Conservation (phyloP, 53 echinoderm and acorn worm genomes). For the Hippasteria phrygiana region DNA sequence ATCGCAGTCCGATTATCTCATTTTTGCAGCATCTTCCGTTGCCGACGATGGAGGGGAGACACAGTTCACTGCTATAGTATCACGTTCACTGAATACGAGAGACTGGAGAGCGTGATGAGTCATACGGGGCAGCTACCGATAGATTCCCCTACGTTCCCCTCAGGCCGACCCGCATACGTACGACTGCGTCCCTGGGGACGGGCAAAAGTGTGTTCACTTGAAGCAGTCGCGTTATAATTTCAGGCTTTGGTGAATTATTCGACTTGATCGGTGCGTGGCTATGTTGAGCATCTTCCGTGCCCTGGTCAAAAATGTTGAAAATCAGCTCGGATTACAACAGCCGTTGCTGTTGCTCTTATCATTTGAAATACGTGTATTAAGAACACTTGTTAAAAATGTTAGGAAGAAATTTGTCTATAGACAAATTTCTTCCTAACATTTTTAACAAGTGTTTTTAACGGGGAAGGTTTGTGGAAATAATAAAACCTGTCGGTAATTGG, state of each 20-base stretch:
- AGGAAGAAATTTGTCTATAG: too few species aligned
- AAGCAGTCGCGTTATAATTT: neutral
- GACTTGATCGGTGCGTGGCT: neutral
- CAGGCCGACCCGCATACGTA: neutral
- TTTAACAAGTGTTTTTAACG: too few species aligned
- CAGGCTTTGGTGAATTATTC: neutral
- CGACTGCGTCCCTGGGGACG: neutral
- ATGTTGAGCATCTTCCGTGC: neutral
- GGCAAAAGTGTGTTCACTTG: neutral
- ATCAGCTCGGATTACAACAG: neutral
- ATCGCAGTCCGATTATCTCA: too few species aligned
- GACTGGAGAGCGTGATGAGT: neutral
- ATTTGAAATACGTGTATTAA: too few species aligned
- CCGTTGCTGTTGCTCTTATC: too few species aligned
- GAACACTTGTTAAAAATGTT: too few species aligned
- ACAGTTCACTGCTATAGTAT: slow-evolving; percentile 15
- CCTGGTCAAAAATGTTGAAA: neutral
- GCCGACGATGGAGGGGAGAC: neutral
- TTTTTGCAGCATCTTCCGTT: neutral
- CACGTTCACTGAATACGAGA: neutral
- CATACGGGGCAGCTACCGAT: neutral
- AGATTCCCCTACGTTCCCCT: neutral
- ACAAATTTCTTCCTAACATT: too few species aligned
- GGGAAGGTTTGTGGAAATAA: too few species aligned
- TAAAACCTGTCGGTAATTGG: too few species aligned